Percentiles rank a stretch among this genome's conserved stretches.
Evolutionary conservation across 2,113 vertebrate genomes (phyloP).

Genomic region (Numida meleagris): DNA sequence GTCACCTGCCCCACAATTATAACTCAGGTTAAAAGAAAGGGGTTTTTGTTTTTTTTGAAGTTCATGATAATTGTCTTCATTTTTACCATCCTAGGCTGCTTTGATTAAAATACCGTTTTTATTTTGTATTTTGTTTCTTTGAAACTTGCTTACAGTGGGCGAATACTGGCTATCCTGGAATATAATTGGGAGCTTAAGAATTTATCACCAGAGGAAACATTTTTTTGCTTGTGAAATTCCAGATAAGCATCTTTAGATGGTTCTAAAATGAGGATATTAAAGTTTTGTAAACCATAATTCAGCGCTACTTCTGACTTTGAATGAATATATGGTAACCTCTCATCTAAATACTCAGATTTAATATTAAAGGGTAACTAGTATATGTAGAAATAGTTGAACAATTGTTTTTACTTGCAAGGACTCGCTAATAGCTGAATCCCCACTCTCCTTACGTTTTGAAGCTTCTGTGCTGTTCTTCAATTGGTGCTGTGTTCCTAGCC

Average conservation of each 20-base stretch:
- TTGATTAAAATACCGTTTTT: not conserved
- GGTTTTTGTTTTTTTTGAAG: not conserved
- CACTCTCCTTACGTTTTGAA: not conserved
- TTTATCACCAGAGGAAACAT: not conserved
- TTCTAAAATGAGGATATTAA: not conserved
- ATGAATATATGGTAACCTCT: not conserved
- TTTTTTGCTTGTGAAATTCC: not conserved
- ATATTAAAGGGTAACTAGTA: not conserved
- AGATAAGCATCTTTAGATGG: conserved; percentile 6
- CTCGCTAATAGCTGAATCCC: not conserved
- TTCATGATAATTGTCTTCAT: not conserved
- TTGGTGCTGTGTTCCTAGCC: not conserved
- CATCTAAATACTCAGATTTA: not conserved
- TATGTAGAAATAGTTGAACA: not conserved
- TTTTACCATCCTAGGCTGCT: not conserved
- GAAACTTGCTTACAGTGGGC: not conserved
- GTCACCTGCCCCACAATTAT: not conserved
- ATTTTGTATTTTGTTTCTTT: not conserved
- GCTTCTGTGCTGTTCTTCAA: not conserved
- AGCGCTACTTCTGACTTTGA: not conserved
- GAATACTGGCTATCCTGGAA: not conserved
- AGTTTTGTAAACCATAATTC: not conserved
- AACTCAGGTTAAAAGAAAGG: not conserved
- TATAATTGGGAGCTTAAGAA: not conserved
- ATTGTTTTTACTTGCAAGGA: not conserved